These are phyloP conservation scores for Catharus bicknelli DNA, from an alignment of 2,113 vertebrate genomes.

Conservation along the genomic window DNA sequence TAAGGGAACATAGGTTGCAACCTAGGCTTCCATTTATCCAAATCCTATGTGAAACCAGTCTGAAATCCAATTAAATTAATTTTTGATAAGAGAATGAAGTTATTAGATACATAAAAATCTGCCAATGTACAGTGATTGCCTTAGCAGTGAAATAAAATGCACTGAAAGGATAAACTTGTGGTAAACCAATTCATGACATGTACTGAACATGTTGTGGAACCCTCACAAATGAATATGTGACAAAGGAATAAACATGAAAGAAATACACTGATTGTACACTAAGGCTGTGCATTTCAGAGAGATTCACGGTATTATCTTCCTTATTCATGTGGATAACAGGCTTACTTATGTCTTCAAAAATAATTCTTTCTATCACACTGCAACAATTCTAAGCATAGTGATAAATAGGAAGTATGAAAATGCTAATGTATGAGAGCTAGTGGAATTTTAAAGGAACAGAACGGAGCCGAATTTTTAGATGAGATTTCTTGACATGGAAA, in stretches of 20 bases:
- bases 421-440: constrained; percentile 39
- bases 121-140: constrained; percentile 4
- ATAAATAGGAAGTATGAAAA: constrained; percentile 57
- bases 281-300: constrained; percentile 52
- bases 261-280: constrained; percentile 54
- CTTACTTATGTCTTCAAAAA: constrained; percentile 67
- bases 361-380: constrained; percentile 54
- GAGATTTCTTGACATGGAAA: constrained; percentile 53
- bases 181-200: constrained; percentile 34
- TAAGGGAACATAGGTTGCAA: constrained; percentile 28
- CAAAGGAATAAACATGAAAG: constrained; percentile 67
- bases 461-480: constrained; percentile 54
- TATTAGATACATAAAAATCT: constrained; percentile 42
- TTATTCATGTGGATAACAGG: constrained; percentile 69
- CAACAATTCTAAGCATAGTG: constrained; percentile 42
- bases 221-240: constrained; percentile 45
- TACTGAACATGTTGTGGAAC: constrained; percentile 40
- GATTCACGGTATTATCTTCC: constrained; percentile 46
- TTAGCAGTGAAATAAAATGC: constrained; percentile 28
- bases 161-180: constrained; percentile 26
- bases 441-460: constrained; percentile 52
- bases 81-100: constrained; percentile 57
- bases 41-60: constrained; percentile 24
- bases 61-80: constrained; percentile 57
- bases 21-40: constrained; percentile 25